These are phyloP conservation scores for Phocoena sinus DNA, from an alignment of 2,113 vertebrate genomes.

Conservation along the genomic window DNA sequence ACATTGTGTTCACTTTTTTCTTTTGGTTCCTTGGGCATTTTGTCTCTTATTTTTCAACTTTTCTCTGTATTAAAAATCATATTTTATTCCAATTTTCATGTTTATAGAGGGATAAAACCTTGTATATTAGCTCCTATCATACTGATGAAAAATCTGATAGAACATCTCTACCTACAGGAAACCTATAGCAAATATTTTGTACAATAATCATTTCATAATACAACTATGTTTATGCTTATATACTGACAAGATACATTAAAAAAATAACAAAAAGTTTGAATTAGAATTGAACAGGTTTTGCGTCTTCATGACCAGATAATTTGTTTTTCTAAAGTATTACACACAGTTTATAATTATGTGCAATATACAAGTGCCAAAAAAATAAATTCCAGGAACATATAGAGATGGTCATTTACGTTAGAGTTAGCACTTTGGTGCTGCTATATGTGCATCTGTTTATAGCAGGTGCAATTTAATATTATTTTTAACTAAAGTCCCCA, in stretches of 20 bases:
- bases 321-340: conserved; percentile 6
- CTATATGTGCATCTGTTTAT: conserved; percentile 58
- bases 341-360: conserved; percentile 31
- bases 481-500: conserved; percentile 59
- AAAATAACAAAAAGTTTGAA: neutral
- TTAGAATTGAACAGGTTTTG: neutral
- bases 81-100: neutral
- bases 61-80: neutral
- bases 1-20: neutral
- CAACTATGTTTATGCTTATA: neutral
- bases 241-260: neutral
- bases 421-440: conserved; percentile 53
- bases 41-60: neutral
- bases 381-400: conserved; percentile 55
- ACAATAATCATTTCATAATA: neutral
- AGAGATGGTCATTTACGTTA: conserved; percentile 60
- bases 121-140: neutral
- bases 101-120: neutral
- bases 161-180: neutral
- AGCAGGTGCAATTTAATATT: conserved; percentile 59
- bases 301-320: neutral
- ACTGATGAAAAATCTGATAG: neutral
- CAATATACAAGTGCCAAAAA: conserved; percentile 39
- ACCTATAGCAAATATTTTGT: neutral
- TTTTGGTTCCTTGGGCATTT: neutral